Evolutionary conservation across 2,113 vertebrate genomes (phyloP).

Genomic region (Rattus rattus): DNA sequence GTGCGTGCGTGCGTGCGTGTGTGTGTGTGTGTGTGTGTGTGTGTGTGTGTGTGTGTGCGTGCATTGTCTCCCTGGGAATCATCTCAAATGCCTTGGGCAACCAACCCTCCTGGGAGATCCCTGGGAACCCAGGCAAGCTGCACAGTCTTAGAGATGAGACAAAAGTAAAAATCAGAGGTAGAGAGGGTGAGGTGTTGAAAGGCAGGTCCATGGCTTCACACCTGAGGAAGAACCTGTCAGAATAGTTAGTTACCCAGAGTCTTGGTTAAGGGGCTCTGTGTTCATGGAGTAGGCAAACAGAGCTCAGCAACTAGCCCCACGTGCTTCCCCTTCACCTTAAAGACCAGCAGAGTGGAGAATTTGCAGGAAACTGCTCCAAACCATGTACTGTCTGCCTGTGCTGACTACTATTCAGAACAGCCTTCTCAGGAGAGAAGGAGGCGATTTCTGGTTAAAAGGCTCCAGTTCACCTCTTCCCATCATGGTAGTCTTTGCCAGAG

Average conservation of each 20-base stretch:
- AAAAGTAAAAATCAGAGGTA: constrained; percentile 18
- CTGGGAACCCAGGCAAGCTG: neutral
- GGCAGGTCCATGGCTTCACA: neutral
- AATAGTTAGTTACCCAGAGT: constrained; percentile 2
- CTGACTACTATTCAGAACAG: neutral
- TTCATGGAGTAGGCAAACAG: neutral
- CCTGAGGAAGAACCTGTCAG: constrained; percentile 8
- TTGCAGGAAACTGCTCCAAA: neutral
- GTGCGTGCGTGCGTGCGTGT: too few species aligned
- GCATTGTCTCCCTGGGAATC: neutral
- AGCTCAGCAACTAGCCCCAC: neutral
- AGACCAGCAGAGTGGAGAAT: neutral
- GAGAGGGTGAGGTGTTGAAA: neutral
- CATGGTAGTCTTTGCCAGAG: constrained; percentile 18
- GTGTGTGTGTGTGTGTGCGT: too few species aligned
- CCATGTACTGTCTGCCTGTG: neutral
- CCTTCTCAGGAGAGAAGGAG: neutral
- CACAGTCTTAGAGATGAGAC: neutral
- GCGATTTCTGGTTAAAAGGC: neutral
- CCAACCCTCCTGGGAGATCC: neutral
- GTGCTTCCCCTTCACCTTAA: neutral
- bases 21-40: too few species aligned
- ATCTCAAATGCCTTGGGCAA: neutral
- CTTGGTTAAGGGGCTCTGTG: neutral
- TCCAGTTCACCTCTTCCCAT: constrained; percentile 27